Base-by-base conservation (phyloP, 2,797 vertebrate genomes). In the Danionella dracula region DNA sequence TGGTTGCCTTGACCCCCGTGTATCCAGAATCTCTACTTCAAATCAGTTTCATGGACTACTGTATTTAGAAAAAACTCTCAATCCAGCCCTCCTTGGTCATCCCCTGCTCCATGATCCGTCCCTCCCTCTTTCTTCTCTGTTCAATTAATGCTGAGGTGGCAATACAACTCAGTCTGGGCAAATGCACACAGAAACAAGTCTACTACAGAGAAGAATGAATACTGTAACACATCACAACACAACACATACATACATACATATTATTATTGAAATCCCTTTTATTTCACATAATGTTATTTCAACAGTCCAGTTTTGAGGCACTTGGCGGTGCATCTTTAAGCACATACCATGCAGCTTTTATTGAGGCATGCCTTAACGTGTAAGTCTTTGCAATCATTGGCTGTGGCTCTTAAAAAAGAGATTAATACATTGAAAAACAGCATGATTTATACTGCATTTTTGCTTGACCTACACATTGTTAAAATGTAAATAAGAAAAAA, bases 131-230 rank as follows among this genome's bases (percentile, higher is more conserved):
- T 46, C 37, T 59, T 60, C 42, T 68, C 64, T 65, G 55, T 63
- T 73, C 51, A 75, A 59, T 58, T 78, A 74, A 45, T 77, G 70
- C 75, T 77, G 75, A 81, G 71, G 62, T 73, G 58, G 72, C 65
- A 67, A n/a, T n/a, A n/a, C n/a, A n/a, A n/a, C n/a, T n/a, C n/a
- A n/a, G n/a, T 65, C 68, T 72, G 68, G 35, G 73, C 58, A 44
- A 68, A 73, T 23, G 51, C 65, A 72, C 38, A 71, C 70, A 64
- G 62, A 27, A 6, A 27, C 3, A 27, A n/a, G n/a, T n/a, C n/a
- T 1, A n/a, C 4, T 27, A 49, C 5, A 1, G 45, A 40, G 13
- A 15, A 12, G 15, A 59, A 23, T 34, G 8, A 21, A 19, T 15
- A 40, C 2, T 45, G 17, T 5, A 66, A 46, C 32, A 66, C 38